Conservation (phyloP, 2,113 vertebrate species). For the Cygnus atratus region DNA sequence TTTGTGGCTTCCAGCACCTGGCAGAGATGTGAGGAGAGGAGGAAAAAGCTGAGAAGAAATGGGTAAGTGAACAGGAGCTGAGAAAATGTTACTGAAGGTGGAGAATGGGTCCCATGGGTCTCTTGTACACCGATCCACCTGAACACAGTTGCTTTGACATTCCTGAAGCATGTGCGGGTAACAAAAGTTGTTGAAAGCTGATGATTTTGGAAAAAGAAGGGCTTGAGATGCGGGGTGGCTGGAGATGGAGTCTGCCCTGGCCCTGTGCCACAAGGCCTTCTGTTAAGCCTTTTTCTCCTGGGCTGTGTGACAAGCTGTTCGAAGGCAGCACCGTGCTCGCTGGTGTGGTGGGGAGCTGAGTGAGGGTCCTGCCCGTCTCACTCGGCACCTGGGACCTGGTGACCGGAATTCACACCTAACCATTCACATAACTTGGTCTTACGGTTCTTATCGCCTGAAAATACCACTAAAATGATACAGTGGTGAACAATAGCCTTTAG, state of each 20-base stretch:
- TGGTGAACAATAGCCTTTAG: background rate
- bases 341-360: background rate
- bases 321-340: background rate
- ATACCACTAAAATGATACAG: background rate
- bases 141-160: rapidly evolving
- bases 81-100: background rate
- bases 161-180: background rate
- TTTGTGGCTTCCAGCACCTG: background rate
- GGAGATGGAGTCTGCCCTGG: background rate
- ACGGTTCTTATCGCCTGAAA: no score
- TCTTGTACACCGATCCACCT: background rate
- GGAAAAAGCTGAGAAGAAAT: background rate
- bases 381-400: background rate
- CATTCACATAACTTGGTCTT: background rate
- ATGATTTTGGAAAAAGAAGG: background rate
- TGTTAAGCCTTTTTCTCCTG: background rate
- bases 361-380: background rate
- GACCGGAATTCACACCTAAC: background rate
- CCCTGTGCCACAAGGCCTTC: rapidly evolving
- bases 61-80: background rate
- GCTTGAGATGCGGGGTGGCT: background rate
- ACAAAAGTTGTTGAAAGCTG: background rate
- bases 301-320: background rate
- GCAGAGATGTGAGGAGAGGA: background rate
- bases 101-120: background rate